Conservation (phyloP, 2,797 vertebrate genomes). For the Sarcophilus harrisii region DNA sequence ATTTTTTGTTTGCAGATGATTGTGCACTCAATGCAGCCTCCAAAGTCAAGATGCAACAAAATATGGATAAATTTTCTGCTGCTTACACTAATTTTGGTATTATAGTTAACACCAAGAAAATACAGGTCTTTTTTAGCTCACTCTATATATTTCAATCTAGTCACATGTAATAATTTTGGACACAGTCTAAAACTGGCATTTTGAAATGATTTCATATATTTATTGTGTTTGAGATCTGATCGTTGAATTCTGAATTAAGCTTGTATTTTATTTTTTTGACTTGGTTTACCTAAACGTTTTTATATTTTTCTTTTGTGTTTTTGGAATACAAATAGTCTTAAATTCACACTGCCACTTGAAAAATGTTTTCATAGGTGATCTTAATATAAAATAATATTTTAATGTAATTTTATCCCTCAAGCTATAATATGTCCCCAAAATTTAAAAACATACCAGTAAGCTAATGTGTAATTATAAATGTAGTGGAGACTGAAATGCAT, state of each 20-base stretch:
- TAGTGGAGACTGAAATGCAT: no score
- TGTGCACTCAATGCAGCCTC: no score
- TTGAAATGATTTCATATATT: conserved; percentile 8
- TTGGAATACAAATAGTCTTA: conserved; percentile 49
- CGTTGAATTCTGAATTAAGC: conserved; percentile 7
- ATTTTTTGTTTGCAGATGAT: no score
- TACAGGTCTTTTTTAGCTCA: conserved; percentile 18
- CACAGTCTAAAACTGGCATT: not conserved
- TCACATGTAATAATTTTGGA: conserved; percentile 4
- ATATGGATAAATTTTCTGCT: no score
- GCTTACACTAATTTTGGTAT: no score
- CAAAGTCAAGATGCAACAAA: no score
- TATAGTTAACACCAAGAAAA: no score
- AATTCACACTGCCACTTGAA: conserved; percentile 53
- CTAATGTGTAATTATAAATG: no score
- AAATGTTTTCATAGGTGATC: conserved; percentile 35
- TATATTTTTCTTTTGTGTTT: conserved; percentile 45
- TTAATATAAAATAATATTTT: conserved; percentile 59
- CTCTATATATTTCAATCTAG: conserved; percentile 33
- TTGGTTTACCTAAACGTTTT: conserved; percentile 37
- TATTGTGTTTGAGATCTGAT: conserved; percentile 30
- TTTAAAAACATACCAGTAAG: not conserved
- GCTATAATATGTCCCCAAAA: conserved; percentile 58
- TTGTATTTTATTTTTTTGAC: not conserved
- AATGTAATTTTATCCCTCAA: conserved; percentile 51